Conservation (phyloP, 2,113 vertebrate species). For the Caretta caretta region DNA sequence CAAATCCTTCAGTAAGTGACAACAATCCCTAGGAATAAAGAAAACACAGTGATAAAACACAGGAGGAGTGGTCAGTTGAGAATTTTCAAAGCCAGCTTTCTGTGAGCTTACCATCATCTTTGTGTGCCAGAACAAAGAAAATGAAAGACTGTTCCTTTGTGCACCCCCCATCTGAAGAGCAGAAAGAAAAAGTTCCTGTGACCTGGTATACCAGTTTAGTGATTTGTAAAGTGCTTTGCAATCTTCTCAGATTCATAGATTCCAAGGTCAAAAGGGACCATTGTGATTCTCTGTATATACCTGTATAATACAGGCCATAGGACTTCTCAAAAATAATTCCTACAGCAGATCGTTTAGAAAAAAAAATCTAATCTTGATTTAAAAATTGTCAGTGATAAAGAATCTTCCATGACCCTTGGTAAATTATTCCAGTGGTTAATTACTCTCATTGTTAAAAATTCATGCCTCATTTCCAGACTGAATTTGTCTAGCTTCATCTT, state of each 20-base stretch:
- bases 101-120: background rate
- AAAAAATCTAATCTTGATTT: background rate
- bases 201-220: background rate
- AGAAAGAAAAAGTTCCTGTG: background rate
- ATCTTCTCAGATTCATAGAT: background rate
- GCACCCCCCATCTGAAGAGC: accelerated
- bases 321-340: background rate
- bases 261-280: background rate
- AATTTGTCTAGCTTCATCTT: background rate
- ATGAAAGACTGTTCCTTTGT: accelerated
- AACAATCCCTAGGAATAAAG: background rate
- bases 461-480: background rate
- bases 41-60: background rate
- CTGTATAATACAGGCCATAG: background rate
- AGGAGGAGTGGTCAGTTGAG: background rate
- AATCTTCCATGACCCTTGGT: background rate
- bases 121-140: background rate
- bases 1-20: background rate
- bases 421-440: background rate
- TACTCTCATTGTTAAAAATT: background rate
- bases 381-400: background rate
- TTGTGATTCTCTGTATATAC: background rate
- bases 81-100: background rate
- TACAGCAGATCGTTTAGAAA: background rate
- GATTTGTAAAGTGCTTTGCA: background rate